Percentiles rank a stretch among this genome's conserved stretches.
Conservation (phyloP, 2,113 vertebrate species). For the Thalassarche chlororhynchos region DNA sequence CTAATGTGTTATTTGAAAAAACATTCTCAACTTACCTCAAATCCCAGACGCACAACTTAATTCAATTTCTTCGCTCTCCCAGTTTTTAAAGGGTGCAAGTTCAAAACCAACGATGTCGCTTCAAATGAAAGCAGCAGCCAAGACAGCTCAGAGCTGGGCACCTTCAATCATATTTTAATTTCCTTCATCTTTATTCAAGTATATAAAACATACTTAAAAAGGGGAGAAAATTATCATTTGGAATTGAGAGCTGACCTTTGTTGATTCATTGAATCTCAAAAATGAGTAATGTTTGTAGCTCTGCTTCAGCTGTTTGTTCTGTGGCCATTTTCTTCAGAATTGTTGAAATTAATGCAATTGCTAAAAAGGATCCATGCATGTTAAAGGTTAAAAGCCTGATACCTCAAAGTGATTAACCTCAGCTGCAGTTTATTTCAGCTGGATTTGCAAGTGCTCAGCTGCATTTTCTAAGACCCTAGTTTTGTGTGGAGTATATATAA, state of each 20-base stretch:
- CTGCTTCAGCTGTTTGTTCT: background rate
- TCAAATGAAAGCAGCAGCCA: background rate
- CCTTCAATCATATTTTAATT: background rate
- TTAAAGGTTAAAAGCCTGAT: background rate
- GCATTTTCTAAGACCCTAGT: background rate
- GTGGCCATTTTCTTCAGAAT: background rate
- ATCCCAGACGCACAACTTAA: slow-evolving; percentile 48
- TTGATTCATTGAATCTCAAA: background rate
- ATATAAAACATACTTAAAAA: background rate
- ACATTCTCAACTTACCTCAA: slow-evolving; percentile 22
- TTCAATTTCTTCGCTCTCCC: slow-evolving; percentile 46
- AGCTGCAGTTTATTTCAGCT: background rate
- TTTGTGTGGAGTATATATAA: background rate
- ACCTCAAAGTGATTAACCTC: background rate
- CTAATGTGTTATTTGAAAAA: slow-evolving; percentile 51
- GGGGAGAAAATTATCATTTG: background rate
- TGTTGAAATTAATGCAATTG: background rate
- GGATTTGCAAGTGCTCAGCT: background rate
- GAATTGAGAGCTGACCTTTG: background rate
- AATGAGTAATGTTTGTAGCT: background rate
- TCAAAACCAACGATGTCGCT: background rate
- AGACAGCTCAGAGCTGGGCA: background rate
- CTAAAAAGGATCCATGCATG: background rate
- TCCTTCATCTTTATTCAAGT: background rate
- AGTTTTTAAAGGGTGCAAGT: slow-evolving; percentile 26